Evolutionary conservation across 2,888 invertebrate species (phyloP).

Genomic region (Emmelina monodactyla): DNA sequence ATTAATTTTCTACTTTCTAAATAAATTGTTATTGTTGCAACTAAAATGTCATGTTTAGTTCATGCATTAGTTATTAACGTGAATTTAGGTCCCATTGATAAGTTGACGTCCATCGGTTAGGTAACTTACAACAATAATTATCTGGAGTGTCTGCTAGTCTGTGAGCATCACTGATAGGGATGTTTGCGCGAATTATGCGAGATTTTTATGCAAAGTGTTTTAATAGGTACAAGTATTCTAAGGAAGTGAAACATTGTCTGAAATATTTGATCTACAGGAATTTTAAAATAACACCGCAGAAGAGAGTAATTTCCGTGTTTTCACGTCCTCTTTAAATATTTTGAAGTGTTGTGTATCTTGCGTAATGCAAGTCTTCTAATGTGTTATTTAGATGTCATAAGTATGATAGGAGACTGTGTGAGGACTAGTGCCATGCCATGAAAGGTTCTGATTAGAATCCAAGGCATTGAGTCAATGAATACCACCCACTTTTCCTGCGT

Average conservation of each 20-base stretch:
- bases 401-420: slow-evolving; percentile 63
- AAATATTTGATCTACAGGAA: no score
- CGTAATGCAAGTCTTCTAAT: slow-evolving; percentile 16
- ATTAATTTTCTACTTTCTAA: no score
- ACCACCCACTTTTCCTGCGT: slow-evolving; percentile 64
- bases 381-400: slow-evolving; percentile 29
- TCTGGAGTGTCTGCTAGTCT: slow-evolving; percentile 60
- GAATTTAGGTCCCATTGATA: no score
- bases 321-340: no score
- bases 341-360: no score
- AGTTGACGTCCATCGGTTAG: no score
- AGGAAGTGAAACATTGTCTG: no score
- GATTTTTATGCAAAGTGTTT: slow-evolving; percentile 43
- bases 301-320: no score
- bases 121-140: slow-evolving; percentile 6
- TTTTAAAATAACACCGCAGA: no score
- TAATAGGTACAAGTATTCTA: slow-evolving; percentile 28
- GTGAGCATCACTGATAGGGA: slow-evolving; percentile 63
- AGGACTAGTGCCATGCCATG: slow-evolving; percentile 66
- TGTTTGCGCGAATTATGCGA: slow-evolving; percentile 65
- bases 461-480: slow-evolving; percentile 61
- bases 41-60: no score
- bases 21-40: no score
- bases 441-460: slow-evolving; percentile 65
- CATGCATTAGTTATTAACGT: no score